Conservation (phyloP, 2,888 invertebrate species). For the Chrysina gloriosa region DNA sequence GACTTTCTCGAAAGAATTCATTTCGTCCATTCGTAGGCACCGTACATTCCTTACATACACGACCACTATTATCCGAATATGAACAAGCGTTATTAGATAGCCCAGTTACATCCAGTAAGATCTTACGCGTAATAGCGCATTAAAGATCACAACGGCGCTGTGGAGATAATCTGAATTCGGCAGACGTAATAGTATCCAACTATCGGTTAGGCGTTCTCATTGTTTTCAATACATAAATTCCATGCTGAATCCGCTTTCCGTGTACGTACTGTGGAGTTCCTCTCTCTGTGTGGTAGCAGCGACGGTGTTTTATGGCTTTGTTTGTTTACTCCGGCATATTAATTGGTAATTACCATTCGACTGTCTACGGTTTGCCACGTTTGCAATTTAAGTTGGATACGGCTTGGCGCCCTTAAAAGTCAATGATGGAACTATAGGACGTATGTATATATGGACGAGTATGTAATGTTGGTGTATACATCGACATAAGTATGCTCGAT, state of each 20-base stretch:
- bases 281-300: conserved; percentile 30
- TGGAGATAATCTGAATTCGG: conserved; percentile 49
- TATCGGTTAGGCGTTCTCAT: conserved; percentile 57
- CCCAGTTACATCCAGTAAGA: background rate
- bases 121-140: conserved; percentile 22
- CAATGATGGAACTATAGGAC: conserved; percentile 8
- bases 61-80: no score
- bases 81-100: no score
- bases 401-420: conserved; percentile 36
- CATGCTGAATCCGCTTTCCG: conserved; percentile 56
- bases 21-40: no score
- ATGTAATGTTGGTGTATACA: background rate
- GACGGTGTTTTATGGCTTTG: conserved; percentile 48
- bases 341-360: conserved; percentile 50
- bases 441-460: background rate
- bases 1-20: no score
- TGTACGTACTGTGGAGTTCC: conserved; percentile 20
- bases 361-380: conserved; percentile 44
- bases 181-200: conserved; percentile 51
- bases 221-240: conserved; percentile 62
- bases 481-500: no score
- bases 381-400: conserved; percentile 41
- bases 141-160: conserved; percentile 33
- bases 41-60: no score
- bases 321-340: conserved; percentile 50